Evolutionary conservation across 1,140 invertebrate genomes (phyloP).

Genomic region (Diuraphis noxia): DNA sequence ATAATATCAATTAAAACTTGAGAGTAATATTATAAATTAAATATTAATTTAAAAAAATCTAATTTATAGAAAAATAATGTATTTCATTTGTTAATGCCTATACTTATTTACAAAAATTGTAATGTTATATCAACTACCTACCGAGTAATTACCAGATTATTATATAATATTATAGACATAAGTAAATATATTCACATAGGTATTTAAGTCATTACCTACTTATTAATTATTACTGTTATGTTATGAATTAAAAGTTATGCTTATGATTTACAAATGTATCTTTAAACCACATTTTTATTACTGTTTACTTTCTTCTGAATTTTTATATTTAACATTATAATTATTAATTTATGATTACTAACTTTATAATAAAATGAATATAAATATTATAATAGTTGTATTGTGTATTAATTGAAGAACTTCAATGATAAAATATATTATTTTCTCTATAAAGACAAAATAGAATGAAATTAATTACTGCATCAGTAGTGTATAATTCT

Average conservation of each 20-base stretch:
- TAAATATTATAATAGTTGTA: neutral
- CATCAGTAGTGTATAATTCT: too few species aligned
- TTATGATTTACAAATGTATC: neutral
- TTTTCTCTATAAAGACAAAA: too few species aligned
- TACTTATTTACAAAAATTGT: neutral
- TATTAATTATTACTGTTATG: neutral
- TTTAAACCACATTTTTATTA: neutral
- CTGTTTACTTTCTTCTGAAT: neutral
- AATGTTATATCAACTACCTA: neutral
- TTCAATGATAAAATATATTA: too few species aligned
- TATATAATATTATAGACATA: neutral
- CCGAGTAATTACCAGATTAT: neutral
- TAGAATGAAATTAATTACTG: too few species aligned
- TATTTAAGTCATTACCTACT: neutral
- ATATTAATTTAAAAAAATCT: too few species aligned
- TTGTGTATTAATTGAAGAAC: neutral
- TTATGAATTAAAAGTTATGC: neutral
- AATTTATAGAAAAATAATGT: neutral
- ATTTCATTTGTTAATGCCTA: neutral
- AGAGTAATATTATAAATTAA: too few species aligned
- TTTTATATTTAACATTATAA: neutral
- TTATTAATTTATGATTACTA: neutral
- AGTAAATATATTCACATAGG: neutral
- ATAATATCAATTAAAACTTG: neutral
- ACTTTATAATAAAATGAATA: neutral